A percentile compares a stretch with the other conserved stretches of the same genome.
Conservation (phyloP, 2,113 vertebrate genomes). For the Rhadina sibilatrix region DNA sequence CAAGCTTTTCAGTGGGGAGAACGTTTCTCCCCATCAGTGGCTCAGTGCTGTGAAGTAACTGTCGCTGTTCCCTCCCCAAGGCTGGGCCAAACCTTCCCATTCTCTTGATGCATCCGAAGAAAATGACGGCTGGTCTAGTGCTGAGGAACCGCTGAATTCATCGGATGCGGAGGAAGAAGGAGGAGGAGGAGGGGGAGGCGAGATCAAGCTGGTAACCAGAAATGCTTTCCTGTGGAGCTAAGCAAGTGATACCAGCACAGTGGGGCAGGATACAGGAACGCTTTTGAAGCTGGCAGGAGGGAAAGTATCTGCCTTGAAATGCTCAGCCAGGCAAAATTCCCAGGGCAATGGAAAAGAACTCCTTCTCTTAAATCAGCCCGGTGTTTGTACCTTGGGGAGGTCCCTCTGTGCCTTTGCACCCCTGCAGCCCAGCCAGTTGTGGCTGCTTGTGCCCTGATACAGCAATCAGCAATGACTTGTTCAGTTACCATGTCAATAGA, state of each 20-base stretch:
- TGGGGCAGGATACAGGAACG: background rate
- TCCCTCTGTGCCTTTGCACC: background rate
- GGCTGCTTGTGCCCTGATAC: background rate
- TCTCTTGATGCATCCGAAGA: constrained; percentile 90
- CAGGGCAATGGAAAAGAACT: background rate
- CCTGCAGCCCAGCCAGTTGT: rapidly evolving
- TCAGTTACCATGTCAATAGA: background rate
- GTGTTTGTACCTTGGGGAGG: background rate
- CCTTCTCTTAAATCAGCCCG: background rate
- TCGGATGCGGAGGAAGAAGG: constrained; percentile 90
- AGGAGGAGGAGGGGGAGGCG: constrained; percentile 12
- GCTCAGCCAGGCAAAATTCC: background rate
- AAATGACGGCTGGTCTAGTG: constrained; percentile 89
- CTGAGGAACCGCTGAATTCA: constrained; percentile 90
- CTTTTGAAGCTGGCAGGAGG: background rate
- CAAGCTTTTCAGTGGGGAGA: background rate
- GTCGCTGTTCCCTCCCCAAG: constrained; percentile 59
- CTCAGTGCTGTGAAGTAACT: background rate
- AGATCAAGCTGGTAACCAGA: constrained; percentile 85
- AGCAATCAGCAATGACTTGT: rapidly evolving
- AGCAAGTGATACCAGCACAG: background rate
- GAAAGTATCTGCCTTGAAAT: background rate
- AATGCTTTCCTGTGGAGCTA: background rate
- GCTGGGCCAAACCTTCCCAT: constrained; percentile 87
- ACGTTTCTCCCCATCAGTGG: background rate